Conservation (phyloP, 2,888 invertebrate species). For the Diaperis boleti region DNA sequence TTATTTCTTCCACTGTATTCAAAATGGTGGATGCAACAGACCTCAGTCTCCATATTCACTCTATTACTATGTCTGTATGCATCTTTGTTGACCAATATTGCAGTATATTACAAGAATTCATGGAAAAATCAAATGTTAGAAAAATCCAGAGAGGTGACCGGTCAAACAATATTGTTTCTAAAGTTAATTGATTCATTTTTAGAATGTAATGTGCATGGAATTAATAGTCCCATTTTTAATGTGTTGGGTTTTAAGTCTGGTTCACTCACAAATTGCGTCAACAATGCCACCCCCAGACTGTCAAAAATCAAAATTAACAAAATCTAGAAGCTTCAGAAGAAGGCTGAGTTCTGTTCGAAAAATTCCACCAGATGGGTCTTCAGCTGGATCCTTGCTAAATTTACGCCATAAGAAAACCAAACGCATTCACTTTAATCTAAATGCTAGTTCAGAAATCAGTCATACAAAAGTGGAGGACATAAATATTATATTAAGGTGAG, state of each 20-base stretch:
- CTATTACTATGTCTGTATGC: slow-evolving; percentile 83
- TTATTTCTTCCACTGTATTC: slow-evolving; percentile 86
- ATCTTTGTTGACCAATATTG: slow-evolving; percentile 77
- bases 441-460: slow-evolving; percentile 33
- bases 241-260: slow-evolving; percentile 80
- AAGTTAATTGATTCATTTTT: slow-evolving; percentile 45
- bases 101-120: slow-evolving; percentile 63
- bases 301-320: slow-evolving; percentile 50
- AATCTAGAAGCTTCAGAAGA: slow-evolving; percentile 49
- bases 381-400: slow-evolving; percentile 49
- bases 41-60: slow-evolving; percentile 80
- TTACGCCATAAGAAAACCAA: slow-evolving; percentile 44
- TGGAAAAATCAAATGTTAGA: slow-evolving; percentile 37
- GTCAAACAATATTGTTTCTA: neutral
- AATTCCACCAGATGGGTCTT: slow-evolving; percentile 48
- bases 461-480: neutral
- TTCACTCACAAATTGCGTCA: slow-evolving; percentile 86
- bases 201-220: slow-evolving; percentile 76
- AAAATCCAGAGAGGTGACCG: slow-evolving; percentile 52
- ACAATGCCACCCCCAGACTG: slow-evolving; percentile 68
- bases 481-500: neutral
- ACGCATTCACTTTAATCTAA: slow-evolving; percentile 33
- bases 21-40: slow-evolving; percentile 93
- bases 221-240: slow-evolving; percentile 79
- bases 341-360: slow-evolving; percentile 48